Conservation (phyloP, 2,797 vertebrate genomes). For the Valencia hispanica region DNA sequence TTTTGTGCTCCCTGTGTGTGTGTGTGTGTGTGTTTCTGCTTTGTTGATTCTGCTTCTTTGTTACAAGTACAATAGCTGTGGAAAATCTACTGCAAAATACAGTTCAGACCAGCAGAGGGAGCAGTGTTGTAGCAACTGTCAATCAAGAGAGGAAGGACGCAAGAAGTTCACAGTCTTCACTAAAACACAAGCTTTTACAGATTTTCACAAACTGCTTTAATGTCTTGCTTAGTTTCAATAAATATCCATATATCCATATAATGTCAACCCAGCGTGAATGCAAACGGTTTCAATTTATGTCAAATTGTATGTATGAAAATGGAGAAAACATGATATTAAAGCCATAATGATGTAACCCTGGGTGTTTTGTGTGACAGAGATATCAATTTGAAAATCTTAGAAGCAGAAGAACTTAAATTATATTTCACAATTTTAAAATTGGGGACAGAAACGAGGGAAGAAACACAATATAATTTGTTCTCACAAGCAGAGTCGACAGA, state of each 20-base stretch:
- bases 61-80: conserved; percentile 49
- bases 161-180: not conserved
- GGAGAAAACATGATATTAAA: too few species aligned
- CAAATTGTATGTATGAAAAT: conserved; percentile 14
- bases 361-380: not conserved
- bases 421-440: not conserved
- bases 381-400: not conserved
- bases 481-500: conserved; percentile 20
- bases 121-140: conserved; percentile 1
- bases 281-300: conserved; percentile 1
- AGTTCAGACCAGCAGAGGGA: conserved; percentile 44
- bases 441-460: conserved; percentile 12
- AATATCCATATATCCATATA: not conserved
- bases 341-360: not conserved
- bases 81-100: conserved; percentile 1
- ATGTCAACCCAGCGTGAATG: conserved; percentile 2
- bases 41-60: conserved; percentile 68
- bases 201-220: not conserved
- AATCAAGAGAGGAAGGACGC: not conserved
- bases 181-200: not conserved
- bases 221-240: not conserved
- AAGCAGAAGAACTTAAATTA: not conserved
- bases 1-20: conserved; percentile 60
- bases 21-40: conserved; percentile 52
- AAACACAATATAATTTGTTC: conserved; percentile 11